These are phyloP conservation scores for Oryzias celebensis DNA, from an alignment of 2,113 vertebrate species.

Conservation along the genomic window DNA sequence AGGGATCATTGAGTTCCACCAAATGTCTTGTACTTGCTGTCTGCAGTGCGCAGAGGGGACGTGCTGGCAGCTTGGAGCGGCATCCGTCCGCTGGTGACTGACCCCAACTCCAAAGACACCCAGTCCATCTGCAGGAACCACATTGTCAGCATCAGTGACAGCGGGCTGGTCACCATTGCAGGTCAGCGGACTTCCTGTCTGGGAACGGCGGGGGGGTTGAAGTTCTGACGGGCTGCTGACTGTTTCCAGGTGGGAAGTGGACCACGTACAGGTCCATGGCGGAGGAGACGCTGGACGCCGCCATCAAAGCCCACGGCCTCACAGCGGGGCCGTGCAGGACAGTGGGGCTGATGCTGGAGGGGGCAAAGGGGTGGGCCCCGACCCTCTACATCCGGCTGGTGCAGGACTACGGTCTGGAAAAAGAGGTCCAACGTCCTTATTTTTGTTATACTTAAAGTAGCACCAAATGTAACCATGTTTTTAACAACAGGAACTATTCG, in stretches of 20 bases:
- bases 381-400: slow-evolving; percentile 95
- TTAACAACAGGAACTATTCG: no score
- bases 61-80: slow-evolving; percentile 97
- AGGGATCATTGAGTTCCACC: no score
- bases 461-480: no score
- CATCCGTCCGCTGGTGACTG: slow-evolving; percentile 93
- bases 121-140: slow-evolving; percentile 96
- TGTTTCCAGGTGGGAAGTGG: slow-evolving; percentile 91
- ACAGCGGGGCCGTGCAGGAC: slow-evolving; percentile 81
- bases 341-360: slow-evolving; percentile 87
- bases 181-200: slow-evolving; percentile 79
- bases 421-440: slow-evolving; percentile 78
- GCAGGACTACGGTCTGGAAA: slow-evolving; percentile 95
- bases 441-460: background rate
- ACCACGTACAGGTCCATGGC: slow-evolving; percentile 97
- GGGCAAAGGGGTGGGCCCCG: slow-evolving; percentile 89
- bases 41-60: slow-evolving; percentile 91
- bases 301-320: slow-evolving; percentile 79
- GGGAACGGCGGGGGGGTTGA: no score
- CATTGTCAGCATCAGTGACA: slow-evolving; percentile 85
- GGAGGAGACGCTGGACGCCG: slow-evolving; percentile 86
- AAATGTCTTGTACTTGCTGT: background rate
- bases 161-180: slow-evolving; percentile 92
- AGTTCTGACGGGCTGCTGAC: background rate
- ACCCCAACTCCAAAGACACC: slow-evolving; percentile 93